These are phyloP conservation scores for Dioctria linearis DNA, from an alignment of 2,888 invertebrate genomes.

Conservation along the genomic window DNA sequence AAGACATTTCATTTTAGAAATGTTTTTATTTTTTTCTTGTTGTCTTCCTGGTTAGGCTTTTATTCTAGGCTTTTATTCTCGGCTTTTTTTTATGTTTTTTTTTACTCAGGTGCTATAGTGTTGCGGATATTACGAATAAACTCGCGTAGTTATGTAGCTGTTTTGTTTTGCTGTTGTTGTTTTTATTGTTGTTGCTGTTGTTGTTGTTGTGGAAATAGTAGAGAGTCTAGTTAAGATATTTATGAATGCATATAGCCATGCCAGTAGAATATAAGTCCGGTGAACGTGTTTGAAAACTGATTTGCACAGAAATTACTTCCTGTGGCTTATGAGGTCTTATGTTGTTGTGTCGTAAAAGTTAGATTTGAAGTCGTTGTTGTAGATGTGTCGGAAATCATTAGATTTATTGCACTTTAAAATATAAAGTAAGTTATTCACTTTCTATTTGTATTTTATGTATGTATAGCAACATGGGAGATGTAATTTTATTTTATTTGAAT, in stretches of 20 bases:
- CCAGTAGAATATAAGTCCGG: not conserved
- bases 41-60: not conserved
- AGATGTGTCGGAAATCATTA: not conserved
- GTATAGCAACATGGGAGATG: not conserved
- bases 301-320: slow-evolving; percentile 45
- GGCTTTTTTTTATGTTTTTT: not conserved
- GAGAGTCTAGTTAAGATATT: not conserved
- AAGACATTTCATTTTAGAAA: slow-evolving; percentile 35
- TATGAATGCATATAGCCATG: slow-evolving; percentile 1
- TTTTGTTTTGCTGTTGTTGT: not conserved
- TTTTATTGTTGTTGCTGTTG: not conserved
- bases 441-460: slow-evolving; percentile 16
- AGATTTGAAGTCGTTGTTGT: not conserved
- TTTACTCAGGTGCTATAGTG: not conserved
- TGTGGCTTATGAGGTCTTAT: not conserved
- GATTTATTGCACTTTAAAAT: slow-evolving; percentile 3
- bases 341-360: not conserved
- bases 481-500: slow-evolving; percentile 19
- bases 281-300: not conserved
- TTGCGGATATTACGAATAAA: not conserved
- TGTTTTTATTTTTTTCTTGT: slow-evolving; percentile 31
- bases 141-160: too few species aligned
- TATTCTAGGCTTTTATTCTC: too few species aligned
- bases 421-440: slow-evolving; percentile 10
- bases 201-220: not conserved